Conservation (phyloP, 2,888 invertebrate genomes). For the Drosophila stalkeri region DNA sequence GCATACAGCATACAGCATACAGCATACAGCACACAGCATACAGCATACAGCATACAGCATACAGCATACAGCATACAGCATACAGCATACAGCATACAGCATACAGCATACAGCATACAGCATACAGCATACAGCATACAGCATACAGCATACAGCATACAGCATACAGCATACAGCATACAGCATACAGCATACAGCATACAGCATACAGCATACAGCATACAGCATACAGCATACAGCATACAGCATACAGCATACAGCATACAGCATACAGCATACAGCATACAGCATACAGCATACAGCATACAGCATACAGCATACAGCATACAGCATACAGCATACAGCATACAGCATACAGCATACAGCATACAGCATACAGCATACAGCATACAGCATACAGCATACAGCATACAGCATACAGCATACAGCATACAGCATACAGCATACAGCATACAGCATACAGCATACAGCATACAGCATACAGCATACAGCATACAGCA, state of each 20-base stretch:
- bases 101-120: not conserved
- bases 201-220: constrained; percentile 12
- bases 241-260: not conserved
- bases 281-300: constrained; percentile 14
- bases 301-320: constrained; percentile 20
- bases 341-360: not conserved
- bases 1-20: not conserved
- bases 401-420: too few relatives aligned
- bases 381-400: too few relatives aligned
- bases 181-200: not conserved
- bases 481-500: too few relatives aligned
- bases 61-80: not conserved
- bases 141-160: not conserved
- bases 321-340: not conserved
- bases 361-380: not conserved
- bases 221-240: constrained; percentile 24
- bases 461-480: too few relatives aligned
- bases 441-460: too few relatives aligned
- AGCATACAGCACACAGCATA: not conserved
- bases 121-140: constrained; percentile 2
- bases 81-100: not conserved
- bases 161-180: constrained; percentile 19
- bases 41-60: constrained; percentile 21
- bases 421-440: too few relatives aligned
- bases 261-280: constrained; percentile 12